Evolutionary conservation across 2,113 vertebrate genomes (phyloP), one percentile per base, ranked within the genome.

Genomic region (Corythornis cristatus): DNA sequence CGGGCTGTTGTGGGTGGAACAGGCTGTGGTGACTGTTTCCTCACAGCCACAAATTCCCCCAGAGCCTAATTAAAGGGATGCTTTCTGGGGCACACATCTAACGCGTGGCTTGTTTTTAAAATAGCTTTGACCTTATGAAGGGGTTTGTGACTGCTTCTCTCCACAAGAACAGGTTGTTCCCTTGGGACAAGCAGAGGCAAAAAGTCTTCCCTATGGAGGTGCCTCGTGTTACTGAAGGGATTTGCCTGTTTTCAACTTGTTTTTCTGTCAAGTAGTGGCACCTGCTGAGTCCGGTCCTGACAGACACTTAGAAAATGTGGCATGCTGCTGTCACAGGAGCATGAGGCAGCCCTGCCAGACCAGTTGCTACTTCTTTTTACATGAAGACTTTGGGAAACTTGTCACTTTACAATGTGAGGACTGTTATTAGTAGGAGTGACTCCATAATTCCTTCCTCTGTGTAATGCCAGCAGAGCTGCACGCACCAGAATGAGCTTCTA

Each of bases 391-490:
- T 29, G 11, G 64, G n/a, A 76, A 80, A 71, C 48, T 51, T 71
- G 82, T 89, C 75, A 31, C 79, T 85, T 91, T 53, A 75, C 23
- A 85, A 18, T 3, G 28, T 62, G 56, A 93, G n/a, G 67, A 64
- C 82, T 92, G 68, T 83, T 72, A 89, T 96, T 94, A 96, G 46
- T 33, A 51, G 78, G 82, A 92, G 26, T 84, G 37, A 91, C 89
- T 60, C 68, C 2, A 0, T 89, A 89, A 89, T 93, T 85, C 62
- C 62, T 76, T 90, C 80, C 54, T 81, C 72, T 66, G 21, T 5
- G 6, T 16, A 45, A 54, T 67, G 50, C 62, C 29, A 68, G 35
- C 29, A 56, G 46, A 86, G 61, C 57, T 62, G 60, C 83, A 40
- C 0, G 0, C 40, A 80, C 71, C 31, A 51, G 19, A 61, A 60